phyloP scores from a whole-genome alignment of 2,797 vertebrate species.

The Aplochiton taeniatus region DNA sequence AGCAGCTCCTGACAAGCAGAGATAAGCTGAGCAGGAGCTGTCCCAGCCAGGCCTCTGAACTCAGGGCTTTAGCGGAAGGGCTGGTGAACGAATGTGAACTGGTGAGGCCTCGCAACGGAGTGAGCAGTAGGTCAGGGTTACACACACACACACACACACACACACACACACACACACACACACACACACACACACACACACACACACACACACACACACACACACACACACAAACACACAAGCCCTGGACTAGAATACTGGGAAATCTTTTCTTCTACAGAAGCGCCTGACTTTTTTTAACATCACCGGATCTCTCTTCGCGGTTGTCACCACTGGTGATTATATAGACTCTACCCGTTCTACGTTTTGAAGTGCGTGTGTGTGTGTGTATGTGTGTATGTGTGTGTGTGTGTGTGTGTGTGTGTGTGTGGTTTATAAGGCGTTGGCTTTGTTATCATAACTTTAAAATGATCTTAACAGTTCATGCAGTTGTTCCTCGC shows the following conservation, averaged over 20 bases:
- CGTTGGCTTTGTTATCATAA: not conserved
- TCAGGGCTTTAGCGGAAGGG: conserved; percentile 38
- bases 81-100: conserved; percentile 3
- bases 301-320: not conserved
- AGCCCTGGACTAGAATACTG: not conserved
- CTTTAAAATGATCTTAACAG: not conserved
- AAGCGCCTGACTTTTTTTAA: not conserved
- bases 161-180: too few species aligned
- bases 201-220: too few species aligned
- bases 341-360: not conserved
- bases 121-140: conserved; percentile 7
- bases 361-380: not conserved
- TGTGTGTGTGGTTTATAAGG: not conserved
- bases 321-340: too few species aligned
- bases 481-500: not conserved
- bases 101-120: conserved; percentile 53
- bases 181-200: too few species aligned
- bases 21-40: conserved; percentile 41
- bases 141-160: too few species aligned
- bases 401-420: too few species aligned
- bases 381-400: not conserved
- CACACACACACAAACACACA: not conserved
- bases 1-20: conserved; percentile 33
- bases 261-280: not conserved
- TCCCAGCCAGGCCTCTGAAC: conserved; percentile 21